Percentiles rank a stretch among this genome's conserved stretches.
These are phyloP conservation scores for Trachelus troglodyta DNA, from an alignment of 2,888 invertebrate genomes.

Conservation along the genomic window DNA sequence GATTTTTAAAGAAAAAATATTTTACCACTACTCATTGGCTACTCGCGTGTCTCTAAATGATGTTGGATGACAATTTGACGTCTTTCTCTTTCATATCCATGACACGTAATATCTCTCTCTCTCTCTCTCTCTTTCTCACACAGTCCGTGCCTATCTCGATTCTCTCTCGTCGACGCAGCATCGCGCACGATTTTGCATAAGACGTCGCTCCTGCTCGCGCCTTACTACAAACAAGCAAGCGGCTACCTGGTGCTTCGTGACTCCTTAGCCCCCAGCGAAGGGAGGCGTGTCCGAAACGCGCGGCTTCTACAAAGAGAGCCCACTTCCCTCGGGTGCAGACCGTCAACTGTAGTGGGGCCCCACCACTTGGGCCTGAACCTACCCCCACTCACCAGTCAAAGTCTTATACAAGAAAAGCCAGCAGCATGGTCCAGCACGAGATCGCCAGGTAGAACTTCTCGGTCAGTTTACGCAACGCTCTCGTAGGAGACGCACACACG, in stretches of 20 bases:
- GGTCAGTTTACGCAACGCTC: conserved; percentile 61
- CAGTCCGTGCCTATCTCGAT: too few species aligned
- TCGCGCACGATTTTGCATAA: conserved; percentile 12
- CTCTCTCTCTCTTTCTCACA: too few species aligned
- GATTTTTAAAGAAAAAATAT: too few species aligned
- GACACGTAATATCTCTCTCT: too few species aligned
- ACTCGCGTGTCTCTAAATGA: too few species aligned
- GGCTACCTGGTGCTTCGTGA: conserved; percentile 17
- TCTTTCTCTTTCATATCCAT: too few species aligned
- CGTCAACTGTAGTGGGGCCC: neutral
- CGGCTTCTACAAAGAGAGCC: conserved; percentile 60
- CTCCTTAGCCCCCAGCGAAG: conserved; percentile 45
- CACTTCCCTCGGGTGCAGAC: conserved; percentile 41
- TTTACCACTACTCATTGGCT: too few species aligned
- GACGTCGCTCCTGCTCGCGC: conserved; percentile 4
- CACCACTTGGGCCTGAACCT: conserved; percentile 8
- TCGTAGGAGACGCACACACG: conserved; percentile 50
- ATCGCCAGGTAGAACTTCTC: conserved; percentile 50
- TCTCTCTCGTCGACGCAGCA: neutral
- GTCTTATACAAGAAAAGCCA: conserved; percentile 50
- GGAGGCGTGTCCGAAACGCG: conserved; percentile 57
- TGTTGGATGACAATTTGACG: too few species aligned
- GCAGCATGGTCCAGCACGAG: conserved; percentile 64
- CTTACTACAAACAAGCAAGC: conserved; percentile 17
- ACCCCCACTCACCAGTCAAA: conserved; percentile 34